Conservation (phyloP, 64 coral and sea anemone species). For the Montipora foliosa region DNA sequence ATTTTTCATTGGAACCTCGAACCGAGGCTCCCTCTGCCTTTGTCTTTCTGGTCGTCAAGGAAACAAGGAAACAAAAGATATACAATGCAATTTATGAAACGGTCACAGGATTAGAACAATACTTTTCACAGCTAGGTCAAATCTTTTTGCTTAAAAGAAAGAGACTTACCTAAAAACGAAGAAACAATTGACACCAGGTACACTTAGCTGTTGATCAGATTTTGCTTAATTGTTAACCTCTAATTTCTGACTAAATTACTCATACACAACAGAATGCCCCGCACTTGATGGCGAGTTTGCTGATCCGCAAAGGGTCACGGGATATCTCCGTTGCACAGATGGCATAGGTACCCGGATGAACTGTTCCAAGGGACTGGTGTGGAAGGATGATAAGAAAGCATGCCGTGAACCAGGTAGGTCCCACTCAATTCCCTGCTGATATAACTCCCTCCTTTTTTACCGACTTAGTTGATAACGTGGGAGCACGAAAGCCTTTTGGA, state of each 20-base stretch:
- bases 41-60: no score
- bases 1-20: no score
- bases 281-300: slow-evolving; percentile 42
- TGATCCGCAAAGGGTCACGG: slow-evolving; percentile 18
- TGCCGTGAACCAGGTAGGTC: slow-evolving; percentile 45
- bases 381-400: slow-evolving; percentile 45
- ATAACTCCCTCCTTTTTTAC: neutral
- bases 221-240: neutral
- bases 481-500: no score
- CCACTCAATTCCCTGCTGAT: neutral
- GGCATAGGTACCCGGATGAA: slow-evolving; percentile 9
- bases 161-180: no score
- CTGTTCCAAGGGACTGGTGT: slow-evolving; percentile 38
- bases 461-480: no score
- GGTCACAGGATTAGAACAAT: no score
- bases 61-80: no score
- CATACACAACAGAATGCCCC: neutral
- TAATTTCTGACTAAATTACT: neutral
- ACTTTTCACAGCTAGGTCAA: no score
- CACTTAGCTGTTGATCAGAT: neutral
- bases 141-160: no score
- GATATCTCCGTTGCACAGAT: slow-evolving; percentile 37
- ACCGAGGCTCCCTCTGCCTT: no score
- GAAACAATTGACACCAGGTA: no score
- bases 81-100: no score